Evolutionary conservation across 2,888 invertebrate species (phyloP), one percentile per base, ranked within the genome.

Genomic region (Xylocampa areola): DNA sequence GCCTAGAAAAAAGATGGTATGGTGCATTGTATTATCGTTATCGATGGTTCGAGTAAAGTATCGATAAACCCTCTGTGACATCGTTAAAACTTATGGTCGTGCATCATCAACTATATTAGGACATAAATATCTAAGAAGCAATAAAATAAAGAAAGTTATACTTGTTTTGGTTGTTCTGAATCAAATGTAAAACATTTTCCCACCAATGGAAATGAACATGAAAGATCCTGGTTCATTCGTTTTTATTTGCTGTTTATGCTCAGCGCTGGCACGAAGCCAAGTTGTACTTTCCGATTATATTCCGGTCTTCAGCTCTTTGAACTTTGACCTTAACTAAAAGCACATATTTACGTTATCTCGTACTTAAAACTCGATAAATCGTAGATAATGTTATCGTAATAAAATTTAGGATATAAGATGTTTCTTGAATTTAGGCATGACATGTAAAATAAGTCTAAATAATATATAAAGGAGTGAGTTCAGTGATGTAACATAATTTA

Each of bases 171-270:
- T 17, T 13, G 6, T 37, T 25, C 59, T 30, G 27, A 62, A 16
- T 43, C 16, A 41, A 29, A 25, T 30, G 32, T 60, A 66, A 59
- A 50, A 65, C n/a, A 43, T 57, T 48, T 45, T 55, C 27, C 30
- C 21, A 57, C 33, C 39, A 39, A 32, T 50, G 37, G 65, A 63
- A 43, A 17, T 64, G 45, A 62, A 66, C 59, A 44, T 47, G 41
- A 41, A 30, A 41, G 50, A 54, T 68, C 37, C 64, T 68, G 68
- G 69, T 63, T 50, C 48, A 30, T 10, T 36, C 45, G 25, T 41
- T 66, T 62, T 66, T 68, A 66, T 68, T 66, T 63, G 45, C 44
- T 66, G 68, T 53, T 50, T 39, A 54, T 49, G 37, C 36, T 44
- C 33, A 30, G 14, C 11, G 5, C 32, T 67, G 67, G 67, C 67